These are phyloP conservation scores for Amazona ochrocephala DNA, from an alignment of 2,797 vertebrate species.

Conservation along the genomic window DNA sequence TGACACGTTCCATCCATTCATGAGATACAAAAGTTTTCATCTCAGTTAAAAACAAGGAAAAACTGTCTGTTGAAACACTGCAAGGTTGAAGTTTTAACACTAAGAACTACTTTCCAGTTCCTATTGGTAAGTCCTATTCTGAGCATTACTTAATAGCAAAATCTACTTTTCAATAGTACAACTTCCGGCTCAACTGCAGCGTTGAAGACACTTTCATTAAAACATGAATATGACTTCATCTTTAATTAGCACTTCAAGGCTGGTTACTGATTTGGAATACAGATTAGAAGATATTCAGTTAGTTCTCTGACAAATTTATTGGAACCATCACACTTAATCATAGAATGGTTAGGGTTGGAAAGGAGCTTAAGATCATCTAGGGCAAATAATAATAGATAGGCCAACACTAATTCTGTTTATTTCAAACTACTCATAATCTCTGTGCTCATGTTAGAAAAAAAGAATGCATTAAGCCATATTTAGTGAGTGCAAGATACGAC, in stretches of 20 bases:
- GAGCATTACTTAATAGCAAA: background rate
- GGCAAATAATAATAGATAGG: slow-evolving; percentile 5
- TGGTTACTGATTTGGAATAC: slow-evolving; percentile 32
- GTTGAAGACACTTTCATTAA: background rate
- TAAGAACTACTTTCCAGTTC: background rate
- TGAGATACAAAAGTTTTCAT: background rate
- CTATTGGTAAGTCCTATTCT: background rate
- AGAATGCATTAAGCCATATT: background rate
- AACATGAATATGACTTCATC: slow-evolving; percentile 34
- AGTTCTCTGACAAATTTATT: slow-evolving; percentile 5
- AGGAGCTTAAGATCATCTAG: background rate
- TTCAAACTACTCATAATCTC: background rate
- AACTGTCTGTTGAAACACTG: background rate
- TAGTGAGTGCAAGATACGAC: background rate
- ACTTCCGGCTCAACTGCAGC: slow-evolving; percentile 21
- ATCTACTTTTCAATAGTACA: background rate
- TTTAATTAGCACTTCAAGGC: slow-evolving; percentile 39
- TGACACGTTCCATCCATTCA: background rate
- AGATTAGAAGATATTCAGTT: slow-evolving; percentile 22
- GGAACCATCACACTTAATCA: background rate
- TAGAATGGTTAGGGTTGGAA: background rate
- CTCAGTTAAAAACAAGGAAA: background rate
- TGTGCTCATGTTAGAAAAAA: background rate
- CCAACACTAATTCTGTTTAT: background rate
- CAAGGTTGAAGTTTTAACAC: background rate